These are phyloP conservation scores for Eristalinus sepulchralis DNA, from an alignment of 2,888 invertebrate species.

Conservation along the genomic window DNA sequence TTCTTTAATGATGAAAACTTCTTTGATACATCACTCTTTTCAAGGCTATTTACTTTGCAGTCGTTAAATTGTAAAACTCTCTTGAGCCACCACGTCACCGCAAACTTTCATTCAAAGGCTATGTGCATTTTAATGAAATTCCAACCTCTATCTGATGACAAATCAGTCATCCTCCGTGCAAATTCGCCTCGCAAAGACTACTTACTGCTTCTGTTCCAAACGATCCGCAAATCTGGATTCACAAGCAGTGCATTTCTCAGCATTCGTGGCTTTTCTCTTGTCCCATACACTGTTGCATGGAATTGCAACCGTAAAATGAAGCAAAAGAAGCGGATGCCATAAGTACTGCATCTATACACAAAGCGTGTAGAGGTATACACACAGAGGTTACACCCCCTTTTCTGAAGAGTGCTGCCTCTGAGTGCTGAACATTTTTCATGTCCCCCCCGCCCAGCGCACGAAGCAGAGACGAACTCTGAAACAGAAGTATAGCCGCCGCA, in stretches of 20 bases:
- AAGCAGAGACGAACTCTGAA: conserved; percentile 62
- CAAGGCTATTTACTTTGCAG: no score
- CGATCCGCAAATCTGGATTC: conserved; percentile 29
- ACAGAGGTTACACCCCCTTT: conserved; percentile 65
- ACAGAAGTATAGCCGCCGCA: conserved; percentile 51
- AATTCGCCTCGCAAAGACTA: not conserved
- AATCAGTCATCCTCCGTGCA: not conserved
- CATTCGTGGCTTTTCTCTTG: conserved; percentile 34
- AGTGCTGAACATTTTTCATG: conserved; percentile 60
- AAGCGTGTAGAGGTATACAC: not conserved
- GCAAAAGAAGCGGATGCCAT: not conserved
- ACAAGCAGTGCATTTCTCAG: not conserved
- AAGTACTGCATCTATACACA: not conserved
- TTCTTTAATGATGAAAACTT: no score
- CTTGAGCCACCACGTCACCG: no score
- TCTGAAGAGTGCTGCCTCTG: conserved; percentile 49
- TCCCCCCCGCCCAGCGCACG: conserved; percentile 35
- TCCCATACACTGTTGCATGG: conserved; percentile 49
- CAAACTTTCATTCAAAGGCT: not conserved
- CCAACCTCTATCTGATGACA: not conserved
- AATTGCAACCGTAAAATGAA: conserved; percentile 42
- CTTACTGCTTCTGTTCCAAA: conserved; percentile 39
- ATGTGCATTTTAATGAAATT: not conserved
- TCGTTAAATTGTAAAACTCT: no score
- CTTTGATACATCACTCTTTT: no score